Percentiles rank a stretch among this genome's conserved stretches.
Conservation (phyloP, 1,140 invertebrate genomes). For the Procambarus virginalis region DNA sequence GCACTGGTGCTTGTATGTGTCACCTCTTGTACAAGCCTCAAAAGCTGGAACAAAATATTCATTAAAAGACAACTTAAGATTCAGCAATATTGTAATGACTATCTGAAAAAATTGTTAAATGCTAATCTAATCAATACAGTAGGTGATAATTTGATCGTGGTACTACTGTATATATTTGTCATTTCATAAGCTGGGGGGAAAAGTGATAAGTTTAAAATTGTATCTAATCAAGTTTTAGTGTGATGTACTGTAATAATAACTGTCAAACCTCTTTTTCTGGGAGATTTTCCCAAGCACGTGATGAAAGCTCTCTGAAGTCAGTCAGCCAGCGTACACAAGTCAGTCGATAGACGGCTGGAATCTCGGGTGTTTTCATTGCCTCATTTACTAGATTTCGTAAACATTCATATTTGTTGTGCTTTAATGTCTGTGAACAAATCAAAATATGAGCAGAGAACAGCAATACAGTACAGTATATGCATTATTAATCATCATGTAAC, state of each 20-base stretch:
- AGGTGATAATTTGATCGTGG: too few relatives aligned
- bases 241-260: too few relatives aligned
- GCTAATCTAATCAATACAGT: too few relatives aligned
- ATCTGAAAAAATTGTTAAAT: too few relatives aligned
- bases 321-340: constrained; percentile 49
- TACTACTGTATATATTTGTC: too few relatives aligned
- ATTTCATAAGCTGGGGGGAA: too few relatives aligned
- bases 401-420: constrained; percentile 36
- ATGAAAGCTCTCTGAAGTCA: constrained; percentile 49
- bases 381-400: constrained; percentile 19
- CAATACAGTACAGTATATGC: too few relatives aligned
- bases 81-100: background rate
- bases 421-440: constrained; percentile 17
- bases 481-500: too few relatives aligned
- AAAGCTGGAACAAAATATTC: constrained; percentile 19
- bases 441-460: too few relatives aligned
- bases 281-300: constrained; percentile 49
- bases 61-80: background rate
- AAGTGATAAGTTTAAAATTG: too few relatives aligned
- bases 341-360: constrained; percentile 31
- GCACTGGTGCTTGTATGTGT: constrained; percentile 42
- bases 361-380: constrained; percentile 16
- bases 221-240: too few relatives aligned
- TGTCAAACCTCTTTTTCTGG: constrained; percentile 41
- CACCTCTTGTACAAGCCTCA: constrained; percentile 49